Conservation (phyloP, 2,113 vertebrate genomes). For the Capra hircus region DNA sequence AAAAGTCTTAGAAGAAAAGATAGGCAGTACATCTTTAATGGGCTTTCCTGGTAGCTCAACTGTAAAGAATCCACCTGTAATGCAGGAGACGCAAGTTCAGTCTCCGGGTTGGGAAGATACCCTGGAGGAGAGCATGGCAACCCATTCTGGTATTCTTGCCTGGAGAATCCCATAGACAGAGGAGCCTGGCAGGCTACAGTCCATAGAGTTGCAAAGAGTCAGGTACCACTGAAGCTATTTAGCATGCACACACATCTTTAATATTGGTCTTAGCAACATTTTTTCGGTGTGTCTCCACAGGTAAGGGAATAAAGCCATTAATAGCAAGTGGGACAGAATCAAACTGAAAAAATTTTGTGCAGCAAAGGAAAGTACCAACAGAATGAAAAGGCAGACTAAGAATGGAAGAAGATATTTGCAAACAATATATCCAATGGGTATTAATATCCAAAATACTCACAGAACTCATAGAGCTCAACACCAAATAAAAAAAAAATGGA, state of each 20-base stretch:
- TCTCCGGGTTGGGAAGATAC: neutral
- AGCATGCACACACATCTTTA: neutral
- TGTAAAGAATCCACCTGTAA: neutral
- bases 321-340: neutral
- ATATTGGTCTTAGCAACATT: neutral
- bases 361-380: neutral
- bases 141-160: neutral
- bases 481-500: neutral
- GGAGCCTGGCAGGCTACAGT: neutral
- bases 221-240: neutral
- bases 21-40: neutral
- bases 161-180: neutral
- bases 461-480: neutral
- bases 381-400: neutral
- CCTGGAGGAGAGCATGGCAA: neutral
- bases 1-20: neutral
- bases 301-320: neutral
- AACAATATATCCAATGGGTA: neutral
- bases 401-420: neutral
- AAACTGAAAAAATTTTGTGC: neutral
- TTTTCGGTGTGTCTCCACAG: neutral
- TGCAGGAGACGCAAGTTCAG: neutral
- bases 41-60: neutral
- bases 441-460: neutral
- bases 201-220: neutral